Evolutionary conservation across 2,888 invertebrate species (phyloP).

Genomic region (Pardosa pseudoannulata): DNA sequence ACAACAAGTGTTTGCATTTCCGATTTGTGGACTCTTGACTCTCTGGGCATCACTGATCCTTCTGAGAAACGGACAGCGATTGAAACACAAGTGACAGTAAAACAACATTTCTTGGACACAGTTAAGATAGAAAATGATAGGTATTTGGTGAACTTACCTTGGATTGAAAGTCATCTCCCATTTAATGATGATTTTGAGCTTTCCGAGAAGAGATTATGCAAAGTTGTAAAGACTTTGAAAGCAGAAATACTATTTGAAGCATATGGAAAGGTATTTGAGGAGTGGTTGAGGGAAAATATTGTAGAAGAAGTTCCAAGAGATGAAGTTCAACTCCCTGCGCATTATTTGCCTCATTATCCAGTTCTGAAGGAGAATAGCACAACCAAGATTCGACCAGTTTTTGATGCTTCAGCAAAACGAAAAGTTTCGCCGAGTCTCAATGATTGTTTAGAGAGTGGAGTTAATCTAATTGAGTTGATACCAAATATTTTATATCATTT

Average conservation of each 20-base stretch:
- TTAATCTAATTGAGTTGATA: background rate
- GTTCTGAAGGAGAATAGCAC: background rate
- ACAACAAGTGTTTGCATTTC: background rate
- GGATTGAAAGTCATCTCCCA: background rate
- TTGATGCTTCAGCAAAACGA: background rate
- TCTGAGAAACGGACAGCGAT: background rate
- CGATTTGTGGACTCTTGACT: background rate
- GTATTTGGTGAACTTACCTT: background rate
- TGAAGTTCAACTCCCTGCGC: background rate
- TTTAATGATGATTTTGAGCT: background rate
- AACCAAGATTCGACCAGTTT: background rate
- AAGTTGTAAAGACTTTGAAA: background rate
- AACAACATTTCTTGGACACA: background rate
- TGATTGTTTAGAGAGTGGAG: too few relatives aligned
- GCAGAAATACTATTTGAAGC: background rate
- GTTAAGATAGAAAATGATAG: background rate
- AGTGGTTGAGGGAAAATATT: background rate
- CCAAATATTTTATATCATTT: background rate
- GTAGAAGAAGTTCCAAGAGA: background rate
- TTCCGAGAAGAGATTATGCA: background rate
- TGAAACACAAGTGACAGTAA: background rate
- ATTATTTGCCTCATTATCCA: background rate
- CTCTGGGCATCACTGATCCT: background rate
- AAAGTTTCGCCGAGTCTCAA: background rate
- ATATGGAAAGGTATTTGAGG: background rate